Percentiles rank a stretch among this genome's conserved stretches.
phyloP scores from a whole-genome alignment of 2,888 invertebrate species.

The Caenorhabditis drosophilae region DNA sequence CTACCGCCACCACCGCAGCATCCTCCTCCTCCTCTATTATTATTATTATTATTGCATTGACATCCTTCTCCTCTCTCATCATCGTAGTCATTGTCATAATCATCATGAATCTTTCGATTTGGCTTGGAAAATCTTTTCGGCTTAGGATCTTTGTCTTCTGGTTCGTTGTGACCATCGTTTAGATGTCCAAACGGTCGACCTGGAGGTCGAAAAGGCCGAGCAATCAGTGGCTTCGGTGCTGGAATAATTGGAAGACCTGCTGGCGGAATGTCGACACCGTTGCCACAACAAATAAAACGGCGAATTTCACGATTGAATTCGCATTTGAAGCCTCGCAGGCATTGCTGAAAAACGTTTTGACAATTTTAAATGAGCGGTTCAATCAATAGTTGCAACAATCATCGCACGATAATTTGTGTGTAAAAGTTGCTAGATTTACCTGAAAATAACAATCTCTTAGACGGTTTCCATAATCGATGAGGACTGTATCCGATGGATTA shows the following conservation, averaged over 20 bases:
- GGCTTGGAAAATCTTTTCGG: not conserved
- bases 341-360: conserved; percentile 43
- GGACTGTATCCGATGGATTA: conserved; percentile 48
- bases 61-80: conserved; percentile 20
- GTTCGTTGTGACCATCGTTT: conserved; percentile 40
- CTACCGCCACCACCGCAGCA: conserved; percentile 17
- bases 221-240: conserved; percentile 46
- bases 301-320: conserved; percentile 57
- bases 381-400: too few species aligned
- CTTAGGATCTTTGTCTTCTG: not conserved
- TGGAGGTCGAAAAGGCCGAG: conserved; percentile 45
- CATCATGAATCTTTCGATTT: conserved; percentile 30
- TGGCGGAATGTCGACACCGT: conserved; percentile 45
- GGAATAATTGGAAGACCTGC: conserved; percentile 52
- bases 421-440: too few species aligned
- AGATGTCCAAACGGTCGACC: conserved; percentile 25
- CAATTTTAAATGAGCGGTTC: not conserved
- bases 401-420: too few species aligned
- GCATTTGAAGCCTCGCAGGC: conserved; percentile 51
- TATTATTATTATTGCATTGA: not conserved
- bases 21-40: conserved; percentile 3
- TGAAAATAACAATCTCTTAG: conserved; percentile 55
- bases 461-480: conserved; percentile 56
- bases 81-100: conserved; percentile 24
- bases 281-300: conserved; percentile 56